phyloP scores from a whole-genome alignment of 2,888 invertebrate species.

The Alentia gelatinosa region DNA sequence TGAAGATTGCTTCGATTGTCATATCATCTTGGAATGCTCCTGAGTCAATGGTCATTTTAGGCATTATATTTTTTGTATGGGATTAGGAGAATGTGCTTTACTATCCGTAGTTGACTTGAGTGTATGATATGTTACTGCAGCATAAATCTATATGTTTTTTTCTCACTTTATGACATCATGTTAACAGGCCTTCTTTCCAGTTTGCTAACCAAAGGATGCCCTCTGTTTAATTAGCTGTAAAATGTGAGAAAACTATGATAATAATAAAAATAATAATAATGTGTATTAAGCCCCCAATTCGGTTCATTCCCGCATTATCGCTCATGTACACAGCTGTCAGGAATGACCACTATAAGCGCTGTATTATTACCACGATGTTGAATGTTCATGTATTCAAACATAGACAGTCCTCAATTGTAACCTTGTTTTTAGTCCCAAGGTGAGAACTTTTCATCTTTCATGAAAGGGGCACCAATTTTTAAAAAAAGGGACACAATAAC shows the following conservation, averaged over 20 bases:
- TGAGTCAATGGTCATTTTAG: constrained; percentile 13
- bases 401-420: constrained; percentile 23
- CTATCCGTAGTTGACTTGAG: constrained; percentile 28
- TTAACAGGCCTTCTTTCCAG: not conserved
- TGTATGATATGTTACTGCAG: constrained; percentile 28
- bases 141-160: not conserved
- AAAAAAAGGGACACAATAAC: constrained; percentile 22
- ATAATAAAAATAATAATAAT: too few species aligned
- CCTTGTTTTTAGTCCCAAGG: constrained; percentile 6
- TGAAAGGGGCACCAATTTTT: not conserved
- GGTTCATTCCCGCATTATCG: constrained; percentile 39
- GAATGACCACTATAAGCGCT: not conserved
- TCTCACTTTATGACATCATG: not conserved
- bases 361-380: constrained; percentile 23
- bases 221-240: not conserved
- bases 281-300: constrained; percentile 7
- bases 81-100: not conserved
- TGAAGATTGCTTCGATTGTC: too few species aligned
- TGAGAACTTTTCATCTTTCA: not conserved
- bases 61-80: constrained; percentile 6
- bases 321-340: constrained; percentile 20
- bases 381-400: constrained; percentile 31
- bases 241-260: constrained; percentile 6
- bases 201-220: not conserved
- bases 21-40: too few species aligned